Conservation (phyloP, 2,797 vertebrate genomes). For the Scarus forsteni region DNA sequence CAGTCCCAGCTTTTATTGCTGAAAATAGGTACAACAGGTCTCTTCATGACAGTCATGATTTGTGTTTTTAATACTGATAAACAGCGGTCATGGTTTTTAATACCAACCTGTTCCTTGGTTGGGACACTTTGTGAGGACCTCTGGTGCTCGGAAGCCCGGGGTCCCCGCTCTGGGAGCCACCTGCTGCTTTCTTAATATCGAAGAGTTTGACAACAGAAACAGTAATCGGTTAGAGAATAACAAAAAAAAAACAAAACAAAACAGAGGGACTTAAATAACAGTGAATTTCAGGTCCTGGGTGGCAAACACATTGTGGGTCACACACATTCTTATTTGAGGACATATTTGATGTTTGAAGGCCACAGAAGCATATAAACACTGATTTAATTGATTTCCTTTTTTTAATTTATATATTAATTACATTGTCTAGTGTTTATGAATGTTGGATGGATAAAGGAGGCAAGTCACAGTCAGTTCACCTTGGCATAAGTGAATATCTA, state of each 20-base stretch:
- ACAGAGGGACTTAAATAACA: too few species aligned
- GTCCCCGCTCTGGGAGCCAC: constrained; percentile 96
- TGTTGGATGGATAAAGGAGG: too few species aligned
- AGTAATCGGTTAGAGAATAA: not conserved
- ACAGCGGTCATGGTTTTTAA: not conserved
- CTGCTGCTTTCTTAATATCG: constrained; percentile 88
- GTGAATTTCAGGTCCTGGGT: too few species aligned
- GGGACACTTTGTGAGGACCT: constrained; percentile 95
- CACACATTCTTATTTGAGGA: too few species aligned
- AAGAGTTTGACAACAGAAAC: not conserved
- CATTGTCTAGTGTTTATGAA: too few species aligned
- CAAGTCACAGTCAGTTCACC: too few species aligned
- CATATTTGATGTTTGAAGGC: too few species aligned
- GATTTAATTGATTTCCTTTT: too few species aligned
- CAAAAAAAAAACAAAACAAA: not conserved
- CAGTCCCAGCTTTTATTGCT: not conserved
- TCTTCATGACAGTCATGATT: not conserved
- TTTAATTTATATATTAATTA: too few species aligned
- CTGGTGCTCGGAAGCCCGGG: constrained; percentile 96
- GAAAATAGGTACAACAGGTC: not conserved
- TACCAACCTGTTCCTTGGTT: constrained; percentile 93
- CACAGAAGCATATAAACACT: too few species aligned
- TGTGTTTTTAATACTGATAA: not conserved
- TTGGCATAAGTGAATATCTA: too few species aligned
- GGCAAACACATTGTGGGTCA: too few species aligned